phyloP scores from a whole-genome alignment of 1,140 invertebrate species.

The Probaryconus sp. region DNA sequence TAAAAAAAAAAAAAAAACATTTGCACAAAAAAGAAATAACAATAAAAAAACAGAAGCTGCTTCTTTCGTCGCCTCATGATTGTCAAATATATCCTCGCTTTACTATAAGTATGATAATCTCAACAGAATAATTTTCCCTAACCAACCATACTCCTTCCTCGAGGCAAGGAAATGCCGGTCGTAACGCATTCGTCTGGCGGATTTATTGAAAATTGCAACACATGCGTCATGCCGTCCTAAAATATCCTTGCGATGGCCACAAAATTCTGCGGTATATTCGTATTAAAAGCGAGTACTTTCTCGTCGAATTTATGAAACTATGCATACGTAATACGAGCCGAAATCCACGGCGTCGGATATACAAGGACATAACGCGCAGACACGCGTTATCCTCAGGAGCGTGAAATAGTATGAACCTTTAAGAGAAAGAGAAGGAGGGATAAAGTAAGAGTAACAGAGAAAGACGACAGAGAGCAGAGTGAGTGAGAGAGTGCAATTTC shows the following conservation, averaged over 20 bases:
- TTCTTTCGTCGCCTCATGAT: conserved; percentile 25
- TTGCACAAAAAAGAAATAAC: too few relatives aligned
- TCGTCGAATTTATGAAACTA: conserved; percentile 56
- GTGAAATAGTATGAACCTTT: conserved; percentile 52
- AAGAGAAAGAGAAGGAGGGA: conserved; percentile 16
- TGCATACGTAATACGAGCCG: conserved; percentile 56
- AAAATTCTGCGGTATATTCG: conserved; percentile 30
- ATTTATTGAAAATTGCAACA: conserved; percentile 57
- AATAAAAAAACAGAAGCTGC: too few relatives aligned
- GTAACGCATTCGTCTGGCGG: conserved; percentile 15
- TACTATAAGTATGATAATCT: conserved; percentile 40
- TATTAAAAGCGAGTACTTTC: conserved; percentile 39
- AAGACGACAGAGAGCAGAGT: conserved; percentile 16
- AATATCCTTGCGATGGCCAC: conserved; percentile 18
- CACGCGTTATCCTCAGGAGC: conserved; percentile 39
- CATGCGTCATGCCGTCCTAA: conserved; percentile 34
- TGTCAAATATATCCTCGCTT: conserved; percentile 40
- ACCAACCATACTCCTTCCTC: too few relatives aligned
- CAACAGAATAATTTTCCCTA: conserved; percentile 27
- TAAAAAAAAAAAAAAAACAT: too few relatives aligned
- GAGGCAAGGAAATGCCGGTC: conserved; percentile 8
- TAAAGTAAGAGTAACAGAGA: too few relatives aligned
- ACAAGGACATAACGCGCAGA: conserved; percentile 8
- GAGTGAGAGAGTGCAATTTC: conserved; percentile 60
- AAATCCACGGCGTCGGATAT: conserved; percentile 28